Conservation (phyloP, 2,797 vertebrate genomes). For the Gouania willdenowi region DNA sequence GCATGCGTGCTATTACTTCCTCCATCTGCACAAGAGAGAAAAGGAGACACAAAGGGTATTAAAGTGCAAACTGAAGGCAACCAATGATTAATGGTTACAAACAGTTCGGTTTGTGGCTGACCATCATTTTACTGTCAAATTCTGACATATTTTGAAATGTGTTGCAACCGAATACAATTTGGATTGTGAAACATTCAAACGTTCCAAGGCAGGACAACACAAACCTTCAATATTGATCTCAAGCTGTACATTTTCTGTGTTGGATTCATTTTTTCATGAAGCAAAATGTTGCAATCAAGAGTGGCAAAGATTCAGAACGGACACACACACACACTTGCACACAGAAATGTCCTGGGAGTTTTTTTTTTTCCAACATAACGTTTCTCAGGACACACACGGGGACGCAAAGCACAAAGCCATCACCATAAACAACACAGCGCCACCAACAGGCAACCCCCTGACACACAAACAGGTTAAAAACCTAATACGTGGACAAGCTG, state of each 20-base stretch:
- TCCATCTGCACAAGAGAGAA: conserved; percentile 83
- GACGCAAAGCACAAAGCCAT: conserved; percentile 27
- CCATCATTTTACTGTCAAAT: conserved; percentile 35
- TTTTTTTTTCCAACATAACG: conserved; percentile 38
- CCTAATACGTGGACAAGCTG: no score
- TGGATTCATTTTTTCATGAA: no score
- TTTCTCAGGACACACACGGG: conserved; percentile 50
- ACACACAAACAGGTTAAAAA: conserved; percentile 4
- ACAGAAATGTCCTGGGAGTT: conserved; percentile 29
- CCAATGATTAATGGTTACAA: no score
- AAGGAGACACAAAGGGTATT: conserved; percentile 13
- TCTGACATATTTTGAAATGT: conserved; percentile 22
- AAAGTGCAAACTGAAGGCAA: no score
- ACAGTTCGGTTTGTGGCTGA: conserved; percentile 19
- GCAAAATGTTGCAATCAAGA: conserved; percentile 1
- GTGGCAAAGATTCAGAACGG: background rate
- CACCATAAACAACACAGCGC: conserved; percentile 7
- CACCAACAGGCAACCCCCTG: background rate
- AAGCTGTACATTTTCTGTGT: no score
- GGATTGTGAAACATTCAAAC: conserved; percentile 3
- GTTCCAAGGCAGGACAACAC: no score
- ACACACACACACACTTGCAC: conserved; percentile 21
- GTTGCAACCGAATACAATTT: conserved; percentile 13
- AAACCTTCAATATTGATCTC: no score
- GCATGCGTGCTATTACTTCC: conserved; percentile 94